These are phyloP conservation scores for Leucophora obtusa DNA, from an alignment of 2,888 invertebrate species.

Conservation along the genomic window DNA sequence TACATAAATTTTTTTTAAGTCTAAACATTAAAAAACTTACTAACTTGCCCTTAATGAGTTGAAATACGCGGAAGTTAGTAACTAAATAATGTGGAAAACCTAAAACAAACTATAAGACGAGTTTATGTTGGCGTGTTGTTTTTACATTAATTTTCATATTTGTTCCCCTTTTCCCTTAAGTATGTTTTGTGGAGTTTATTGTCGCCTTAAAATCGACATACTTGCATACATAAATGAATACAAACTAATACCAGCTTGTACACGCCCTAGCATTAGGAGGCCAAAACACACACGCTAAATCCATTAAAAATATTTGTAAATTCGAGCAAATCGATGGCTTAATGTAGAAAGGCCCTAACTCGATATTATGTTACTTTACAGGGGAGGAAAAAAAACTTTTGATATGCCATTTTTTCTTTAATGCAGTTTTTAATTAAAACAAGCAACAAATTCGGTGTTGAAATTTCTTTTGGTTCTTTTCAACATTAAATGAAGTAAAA, in stretches of 20 bases:
- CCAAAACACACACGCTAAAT: slow-evolving; percentile 12
- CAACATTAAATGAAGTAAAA: no score
- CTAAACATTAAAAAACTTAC: not conserved
- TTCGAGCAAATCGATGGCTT: slow-evolving; percentile 15
- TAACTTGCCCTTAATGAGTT: slow-evolving; percentile 58
- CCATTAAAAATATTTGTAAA: slow-evolving; percentile 35
- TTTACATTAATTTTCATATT: slow-evolving; percentile 56
- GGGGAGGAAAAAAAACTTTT: no score
- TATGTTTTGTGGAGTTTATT: slow-evolving; percentile 45
- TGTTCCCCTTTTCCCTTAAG: slow-evolving; percentile 36
- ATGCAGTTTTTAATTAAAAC: no score
- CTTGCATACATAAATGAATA: slow-evolving; percentile 8
- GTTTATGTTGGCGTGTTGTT: slow-evolving; percentile 55
- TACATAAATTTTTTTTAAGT: slow-evolving; percentile 6
- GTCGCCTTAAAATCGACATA: slow-evolving; percentile 41
- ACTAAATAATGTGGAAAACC: not conserved
- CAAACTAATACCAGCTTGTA: not conserved
- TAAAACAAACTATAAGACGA: not conserved
- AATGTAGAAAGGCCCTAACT: no score
- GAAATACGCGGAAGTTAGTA: slow-evolving; percentile 54
- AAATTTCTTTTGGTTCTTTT: no score
- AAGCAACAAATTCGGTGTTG: no score
- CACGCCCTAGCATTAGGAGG: slow-evolving; percentile 11
- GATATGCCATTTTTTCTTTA: no score
- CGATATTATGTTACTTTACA: no score